Evolutionary conservation across 2,113 vertebrate genomes (phyloP), one percentile per base, ranked within the genome.

Genomic region (Catharus bicknelli): DNA sequence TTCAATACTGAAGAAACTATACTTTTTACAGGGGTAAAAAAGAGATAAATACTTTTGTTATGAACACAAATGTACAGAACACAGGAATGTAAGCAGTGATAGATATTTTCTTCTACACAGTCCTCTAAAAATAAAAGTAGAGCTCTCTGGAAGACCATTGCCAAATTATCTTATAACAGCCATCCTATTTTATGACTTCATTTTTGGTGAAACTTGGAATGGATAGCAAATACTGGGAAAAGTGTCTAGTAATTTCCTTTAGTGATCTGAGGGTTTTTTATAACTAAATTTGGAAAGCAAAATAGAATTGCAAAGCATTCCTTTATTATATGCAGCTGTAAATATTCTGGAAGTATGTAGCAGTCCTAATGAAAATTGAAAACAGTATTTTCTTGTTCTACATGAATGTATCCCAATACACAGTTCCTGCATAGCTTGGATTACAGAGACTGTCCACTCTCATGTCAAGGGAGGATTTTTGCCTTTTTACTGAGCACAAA

Each of bases 41-140:
- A 23, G 13, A 42, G 12, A 32, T 18, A 72, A 68, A 61, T 40
- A 51, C 32, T 79, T 59, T 43, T n/a, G 47, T 42, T 67, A 78
- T 30, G 67, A 74, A 69, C 9, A 32, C 61, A 92, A 67, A 96
- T 91, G 96, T 95, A 97, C 67, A 86, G 92, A 95, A 81, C 88
- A 88, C 74, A 93, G 74, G 67, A 96, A 90, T 96, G 70, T 43
- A 97, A 76, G 79, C 79, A 96, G 36, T 86, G 86, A 75, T 70
- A 20, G 92, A 91, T 88, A 83, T 88, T 96, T 93, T 95, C 82
- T 93, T 95, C 83, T 59, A 89, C 80, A 42, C 21, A 81, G 40
- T 92, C 73, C 83, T 95, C 90, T 97, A 72, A 67, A 96, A 89
- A 77, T 42, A 59, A 55, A 93, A 90, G 38, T 26, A 90, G 27